Percentiles rank a stretch among this genome's conserved stretches.
phyloP scores from a whole-genome alignment of 2,888 invertebrate species.

The Brachyptera risi region DNA sequence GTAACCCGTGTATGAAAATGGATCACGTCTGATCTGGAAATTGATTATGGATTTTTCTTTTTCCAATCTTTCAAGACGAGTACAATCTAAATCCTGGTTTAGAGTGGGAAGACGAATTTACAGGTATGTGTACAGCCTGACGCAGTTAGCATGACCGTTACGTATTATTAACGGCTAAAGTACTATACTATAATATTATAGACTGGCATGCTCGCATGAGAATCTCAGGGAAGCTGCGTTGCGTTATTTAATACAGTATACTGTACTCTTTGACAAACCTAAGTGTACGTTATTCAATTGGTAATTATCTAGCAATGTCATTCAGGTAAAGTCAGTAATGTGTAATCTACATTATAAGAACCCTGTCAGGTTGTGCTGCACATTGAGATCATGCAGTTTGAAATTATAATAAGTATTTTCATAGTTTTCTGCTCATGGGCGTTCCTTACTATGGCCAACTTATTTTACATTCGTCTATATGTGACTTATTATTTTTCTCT shows the following conservation, averaged over 20 bases:
- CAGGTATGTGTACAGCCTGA: constrained; percentile 75
- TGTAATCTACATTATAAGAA: too few species aligned
- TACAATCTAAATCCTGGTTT: constrained; percentile 99
- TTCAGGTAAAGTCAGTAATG: too few species aligned
- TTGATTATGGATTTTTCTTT: constrained; percentile 51
- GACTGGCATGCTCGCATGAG: constrained; percentile 18
- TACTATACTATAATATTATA: background rate
- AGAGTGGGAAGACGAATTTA: constrained; percentile 99
- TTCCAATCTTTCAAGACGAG: constrained; percentile 82
- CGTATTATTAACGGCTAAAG: background rate
- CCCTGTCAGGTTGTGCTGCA: constrained; percentile 16
- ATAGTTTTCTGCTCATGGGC: background rate
- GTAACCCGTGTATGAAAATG: too few species aligned
- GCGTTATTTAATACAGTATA: background rate
- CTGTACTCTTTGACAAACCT: background rate
- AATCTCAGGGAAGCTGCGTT: constrained; percentile 21
- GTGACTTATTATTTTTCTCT: background rate
- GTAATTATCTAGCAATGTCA: background rate
- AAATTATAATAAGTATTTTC: background rate
- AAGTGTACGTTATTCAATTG: background rate
- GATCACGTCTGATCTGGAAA: constrained; percentile 21
- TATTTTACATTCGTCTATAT: background rate
- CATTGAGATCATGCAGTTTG: constrained; percentile 14
- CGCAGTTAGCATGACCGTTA: constrained; percentile 13
- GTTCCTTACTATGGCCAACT: too few species aligned